phyloP scores from a whole-genome alignment of 1,140 invertebrate species.

The Lepidotrigona ventralis region DNA sequence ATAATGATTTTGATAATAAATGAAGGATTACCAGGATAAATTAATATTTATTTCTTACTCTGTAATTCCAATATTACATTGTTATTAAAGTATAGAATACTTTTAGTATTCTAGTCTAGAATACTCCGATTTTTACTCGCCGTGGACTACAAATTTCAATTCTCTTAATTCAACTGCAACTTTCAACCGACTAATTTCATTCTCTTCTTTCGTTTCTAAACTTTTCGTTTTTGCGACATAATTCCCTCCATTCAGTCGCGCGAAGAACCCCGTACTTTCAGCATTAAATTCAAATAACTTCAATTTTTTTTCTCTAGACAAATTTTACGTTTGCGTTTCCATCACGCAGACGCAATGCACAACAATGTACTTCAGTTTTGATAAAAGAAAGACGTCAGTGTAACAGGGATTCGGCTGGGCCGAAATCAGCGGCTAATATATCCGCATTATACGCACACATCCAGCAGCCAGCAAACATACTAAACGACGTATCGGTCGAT shows the following conservation, averaged over 20 bases:
- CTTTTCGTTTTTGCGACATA: background rate
- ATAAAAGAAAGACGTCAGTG: background rate
- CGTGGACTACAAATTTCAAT: background rate
- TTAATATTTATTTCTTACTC: no score
- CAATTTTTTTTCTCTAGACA: background rate
- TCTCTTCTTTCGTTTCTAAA: background rate
- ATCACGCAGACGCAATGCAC: no score
- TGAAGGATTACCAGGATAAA: no score
- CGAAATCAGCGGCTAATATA: background rate
- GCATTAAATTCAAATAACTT: background rate
- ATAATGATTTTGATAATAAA: no score
- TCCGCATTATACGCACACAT: background rate
- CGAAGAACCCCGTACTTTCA: background rate
- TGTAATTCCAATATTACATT: no score
- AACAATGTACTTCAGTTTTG: background rate
- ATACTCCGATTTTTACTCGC: background rate
- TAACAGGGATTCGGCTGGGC: background rate
- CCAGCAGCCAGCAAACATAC: no score
- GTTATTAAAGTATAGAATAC: no score
- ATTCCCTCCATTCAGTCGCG: background rate
- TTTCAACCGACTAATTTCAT: background rate
- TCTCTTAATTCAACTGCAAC: background rate
- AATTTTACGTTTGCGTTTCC: background rate
- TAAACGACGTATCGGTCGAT: slow-evolving; percentile 3
- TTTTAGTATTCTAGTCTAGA: no score